Evolutionary conservation across 2,113 vertebrate species (phyloP).

Genomic region (Megaptera novaeangliae): DNA sequence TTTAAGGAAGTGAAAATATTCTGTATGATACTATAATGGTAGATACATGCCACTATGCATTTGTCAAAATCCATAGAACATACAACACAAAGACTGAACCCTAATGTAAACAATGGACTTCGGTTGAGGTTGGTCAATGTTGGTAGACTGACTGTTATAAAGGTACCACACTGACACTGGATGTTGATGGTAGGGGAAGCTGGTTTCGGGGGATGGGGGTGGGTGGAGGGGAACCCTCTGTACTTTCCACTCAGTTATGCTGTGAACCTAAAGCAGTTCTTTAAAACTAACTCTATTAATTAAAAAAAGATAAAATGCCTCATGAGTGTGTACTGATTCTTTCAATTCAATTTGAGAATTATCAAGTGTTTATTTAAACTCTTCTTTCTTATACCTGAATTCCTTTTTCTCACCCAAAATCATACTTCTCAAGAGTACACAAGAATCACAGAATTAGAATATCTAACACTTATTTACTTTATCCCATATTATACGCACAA

Average conservation of each 20-base stretch:
- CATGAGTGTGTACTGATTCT: background rate
- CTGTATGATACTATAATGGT: background rate
- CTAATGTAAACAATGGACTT: background rate
- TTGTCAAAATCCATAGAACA: background rate
- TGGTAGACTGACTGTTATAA: background rate
- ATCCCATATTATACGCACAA: background rate
- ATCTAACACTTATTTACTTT: background rate
- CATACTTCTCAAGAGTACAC: background rate
- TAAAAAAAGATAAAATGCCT: background rate
- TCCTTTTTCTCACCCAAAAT: background rate
- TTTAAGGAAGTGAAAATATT: background rate
- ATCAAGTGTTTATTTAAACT: background rate
- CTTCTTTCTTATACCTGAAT: background rate
- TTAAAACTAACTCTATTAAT: background rate
- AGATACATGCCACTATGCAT: no score
- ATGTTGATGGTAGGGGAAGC: rapidly evolving
- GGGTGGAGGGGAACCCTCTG: background rate
- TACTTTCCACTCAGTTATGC: background rate
- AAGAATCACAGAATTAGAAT: background rate
- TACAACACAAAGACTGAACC: background rate
- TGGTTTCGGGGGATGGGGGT: background rate
- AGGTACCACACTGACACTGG: rapidly evolving
- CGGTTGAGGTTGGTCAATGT: background rate
- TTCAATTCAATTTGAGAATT: background rate
- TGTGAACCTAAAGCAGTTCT: background rate